Conservation (phyloP, 2,888 invertebrate species). For the Pheosia gnoma region DNA sequence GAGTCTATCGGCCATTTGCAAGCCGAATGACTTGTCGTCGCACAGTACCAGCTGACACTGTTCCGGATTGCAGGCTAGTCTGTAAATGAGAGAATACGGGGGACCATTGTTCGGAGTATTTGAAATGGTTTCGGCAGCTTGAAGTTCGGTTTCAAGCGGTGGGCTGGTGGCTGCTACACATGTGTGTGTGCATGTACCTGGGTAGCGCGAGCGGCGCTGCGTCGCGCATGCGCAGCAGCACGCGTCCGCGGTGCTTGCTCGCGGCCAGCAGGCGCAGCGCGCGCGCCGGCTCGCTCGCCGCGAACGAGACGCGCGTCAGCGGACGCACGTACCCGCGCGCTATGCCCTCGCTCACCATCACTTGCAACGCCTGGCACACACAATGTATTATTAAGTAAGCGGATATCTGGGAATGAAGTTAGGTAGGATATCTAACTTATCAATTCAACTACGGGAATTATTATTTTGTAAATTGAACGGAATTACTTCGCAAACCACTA, state of each 20-base stretch:
- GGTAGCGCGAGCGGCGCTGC: constrained; percentile 46
- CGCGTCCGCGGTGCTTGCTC: not conserved
- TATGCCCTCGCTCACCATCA: constrained; percentile 59
- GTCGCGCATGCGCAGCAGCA: constrained; percentile 3
- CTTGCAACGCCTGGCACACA: constrained; percentile 47
- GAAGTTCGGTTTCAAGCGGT: too few relatives aligned
- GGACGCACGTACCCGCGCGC: constrained; percentile 60
- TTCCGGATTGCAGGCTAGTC: constrained; percentile 31
- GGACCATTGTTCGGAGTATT: too few relatives aligned
- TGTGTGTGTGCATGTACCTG: not conserved
- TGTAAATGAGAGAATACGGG: constrained; percentile 15
- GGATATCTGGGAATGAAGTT: too few relatives aligned
- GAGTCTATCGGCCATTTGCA: constrained; percentile 49
- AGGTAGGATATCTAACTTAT: too few relatives aligned
- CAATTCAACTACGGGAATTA: too few relatives aligned
- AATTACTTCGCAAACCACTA: too few relatives aligned
- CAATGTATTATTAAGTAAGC: not conserved
- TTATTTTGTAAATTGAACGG: too few relatives aligned
- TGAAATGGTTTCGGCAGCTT: too few relatives aligned
- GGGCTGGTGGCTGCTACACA: not conserved
- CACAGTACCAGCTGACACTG: constrained; percentile 40
- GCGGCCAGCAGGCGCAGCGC: constrained; percentile 13
- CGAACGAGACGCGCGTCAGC: constrained; percentile 54
- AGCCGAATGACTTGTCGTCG: constrained; percentile 41
- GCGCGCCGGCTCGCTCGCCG: constrained; percentile 34